phyloP scores from a whole-genome alignment of 2,113 vertebrate species.

The Ophiodon elongatus region DNA sequence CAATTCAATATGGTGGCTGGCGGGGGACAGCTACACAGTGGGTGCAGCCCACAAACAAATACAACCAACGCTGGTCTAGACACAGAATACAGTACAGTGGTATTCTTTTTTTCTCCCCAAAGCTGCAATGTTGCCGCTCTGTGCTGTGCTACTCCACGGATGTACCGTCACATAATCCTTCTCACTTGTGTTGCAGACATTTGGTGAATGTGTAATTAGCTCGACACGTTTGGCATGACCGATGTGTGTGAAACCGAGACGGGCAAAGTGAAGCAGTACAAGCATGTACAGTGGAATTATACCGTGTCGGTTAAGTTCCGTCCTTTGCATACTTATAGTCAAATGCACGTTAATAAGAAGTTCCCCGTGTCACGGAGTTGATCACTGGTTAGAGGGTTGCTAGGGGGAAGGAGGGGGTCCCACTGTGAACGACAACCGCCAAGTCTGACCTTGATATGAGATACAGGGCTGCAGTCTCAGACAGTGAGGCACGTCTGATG shows the following conservation, averaged over 20 bases:
- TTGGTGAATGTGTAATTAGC: constrained; percentile 25
- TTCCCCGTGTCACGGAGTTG: background rate
- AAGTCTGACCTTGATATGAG: constrained; percentile 69
- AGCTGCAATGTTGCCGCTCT: constrained; percentile 30
- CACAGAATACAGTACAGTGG: constrained; percentile 37
- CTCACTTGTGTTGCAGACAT: constrained; percentile 28
- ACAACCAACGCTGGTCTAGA: constrained; percentile 42
- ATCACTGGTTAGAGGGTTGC: background rate
- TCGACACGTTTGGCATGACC: constrained; percentile 9
- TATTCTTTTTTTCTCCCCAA: background rate
- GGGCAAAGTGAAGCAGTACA: background rate
- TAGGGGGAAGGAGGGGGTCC: constrained; percentile 35
- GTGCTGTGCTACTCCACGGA: constrained; percentile 6
- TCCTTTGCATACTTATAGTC: background rate
- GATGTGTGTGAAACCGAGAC: background rate
- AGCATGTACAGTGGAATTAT: background rate
- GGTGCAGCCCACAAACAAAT: constrained; percentile 59
- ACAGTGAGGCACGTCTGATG: constrained; percentile 67
- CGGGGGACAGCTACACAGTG: constrained; percentile 51
- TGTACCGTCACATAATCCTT: constrained; percentile 20
- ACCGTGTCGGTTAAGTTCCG: too few species aligned
- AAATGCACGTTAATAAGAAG: background rate
- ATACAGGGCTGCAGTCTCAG: constrained; percentile 64
- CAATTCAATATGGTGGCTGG: constrained; percentile 75
- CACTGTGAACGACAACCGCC: constrained; percentile 37